These are phyloP conservation scores for Atta cephalotes DNA, from an alignment of 1,140 invertebrate genomes.

Conservation along the genomic window DNA sequence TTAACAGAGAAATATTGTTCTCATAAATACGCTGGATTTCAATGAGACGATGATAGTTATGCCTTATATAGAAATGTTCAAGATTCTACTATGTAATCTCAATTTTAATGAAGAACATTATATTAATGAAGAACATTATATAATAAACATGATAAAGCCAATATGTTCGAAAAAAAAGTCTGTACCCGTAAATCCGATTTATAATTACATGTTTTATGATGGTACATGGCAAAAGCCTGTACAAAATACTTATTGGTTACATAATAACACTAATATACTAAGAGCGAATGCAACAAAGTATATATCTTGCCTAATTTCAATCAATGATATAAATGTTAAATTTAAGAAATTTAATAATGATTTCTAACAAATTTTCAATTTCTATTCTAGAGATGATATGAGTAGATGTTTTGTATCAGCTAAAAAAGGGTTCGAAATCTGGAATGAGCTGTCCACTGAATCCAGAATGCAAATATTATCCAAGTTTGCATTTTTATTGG, in stretches of 20 bases:
- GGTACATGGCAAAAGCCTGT: constrained; percentile 26
- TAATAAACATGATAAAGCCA: not conserved
- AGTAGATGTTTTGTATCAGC: not conserved
- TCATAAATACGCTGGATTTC: constrained; percentile 5
- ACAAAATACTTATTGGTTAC: constrained; percentile 12
- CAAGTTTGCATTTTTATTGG: not conserved
- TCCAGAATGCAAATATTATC: not conserved
- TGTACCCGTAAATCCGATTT: not conserved
- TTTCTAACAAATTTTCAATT: not conserved
- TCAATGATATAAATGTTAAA: not conserved
- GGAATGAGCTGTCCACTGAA: not conserved
- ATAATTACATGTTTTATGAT: constrained; percentile 10
- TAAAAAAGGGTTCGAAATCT: constrained; percentile 9
- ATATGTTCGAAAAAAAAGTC: not conserved
- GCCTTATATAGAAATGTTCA: not conserved
- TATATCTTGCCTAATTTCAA: not conserved
- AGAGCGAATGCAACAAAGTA: constrained; percentile 14
- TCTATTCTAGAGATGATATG: constrained; percentile 10
- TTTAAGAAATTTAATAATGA: not conserved
- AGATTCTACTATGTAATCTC: not conserved
- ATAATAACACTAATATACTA: not conserved
- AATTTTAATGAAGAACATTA: not conserved
- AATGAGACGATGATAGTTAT: not conserved
- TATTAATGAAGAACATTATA: not conserved
- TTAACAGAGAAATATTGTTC: constrained; percentile 2